Evolutionary conservation across 92 coral and sea anemone species (phyloP).

Genomic region (Nematostella vectensis): DNA sequence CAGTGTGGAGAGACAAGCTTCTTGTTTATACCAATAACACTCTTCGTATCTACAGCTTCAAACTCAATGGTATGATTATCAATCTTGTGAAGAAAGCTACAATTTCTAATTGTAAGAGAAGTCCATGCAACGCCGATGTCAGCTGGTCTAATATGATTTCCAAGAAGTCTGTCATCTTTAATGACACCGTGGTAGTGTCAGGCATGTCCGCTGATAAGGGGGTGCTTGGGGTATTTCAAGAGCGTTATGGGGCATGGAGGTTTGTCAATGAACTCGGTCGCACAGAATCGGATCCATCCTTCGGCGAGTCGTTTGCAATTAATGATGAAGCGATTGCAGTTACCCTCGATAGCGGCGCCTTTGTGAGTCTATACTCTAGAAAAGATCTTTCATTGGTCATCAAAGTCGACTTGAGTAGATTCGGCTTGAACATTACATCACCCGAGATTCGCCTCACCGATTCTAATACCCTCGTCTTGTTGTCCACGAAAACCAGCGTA

Average conservation of each 20-base stretch:
- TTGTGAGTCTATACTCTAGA: constrained; percentile 38
- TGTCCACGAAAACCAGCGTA: constrained; percentile 30
- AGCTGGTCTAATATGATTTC: constrained; percentile 62
- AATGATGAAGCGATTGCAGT: constrained; percentile 47
- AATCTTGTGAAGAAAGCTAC: constrained; percentile 3
- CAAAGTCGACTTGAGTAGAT: constrained; percentile 29
- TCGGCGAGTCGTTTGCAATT: constrained; percentile 51
- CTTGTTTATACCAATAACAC: constrained; percentile 15
- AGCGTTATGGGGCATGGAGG: constrained; percentile 36
- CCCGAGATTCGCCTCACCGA: constrained; percentile 52
- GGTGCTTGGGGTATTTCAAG: constrained; percentile 58
- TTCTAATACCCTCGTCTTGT: constrained; percentile 40
- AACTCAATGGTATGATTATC: constrained; percentile 5
- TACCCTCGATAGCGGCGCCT: constrained; percentile 17
- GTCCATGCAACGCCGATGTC: constrained; percentile 22
- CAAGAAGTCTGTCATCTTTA: constrained; percentile 30
- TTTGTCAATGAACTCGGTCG: constrained; percentile 32
- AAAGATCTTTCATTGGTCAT: constrained; percentile 10
- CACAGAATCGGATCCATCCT: constrained; percentile 26
- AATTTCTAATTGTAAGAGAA: constrained; percentile 2
- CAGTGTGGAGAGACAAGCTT: constrained; percentile 22
- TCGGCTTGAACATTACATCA: constrained; percentile 14
- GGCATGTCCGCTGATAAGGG: constrained; percentile 43
- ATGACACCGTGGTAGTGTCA: constrained; percentile 40
- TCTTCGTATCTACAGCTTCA: constrained; percentile 5